Evolutionary conservation across 1,140 invertebrate genomes (phyloP), one percentile per base, ranked within the genome.

Genomic region (Paraescarpia echinospica): DNA sequence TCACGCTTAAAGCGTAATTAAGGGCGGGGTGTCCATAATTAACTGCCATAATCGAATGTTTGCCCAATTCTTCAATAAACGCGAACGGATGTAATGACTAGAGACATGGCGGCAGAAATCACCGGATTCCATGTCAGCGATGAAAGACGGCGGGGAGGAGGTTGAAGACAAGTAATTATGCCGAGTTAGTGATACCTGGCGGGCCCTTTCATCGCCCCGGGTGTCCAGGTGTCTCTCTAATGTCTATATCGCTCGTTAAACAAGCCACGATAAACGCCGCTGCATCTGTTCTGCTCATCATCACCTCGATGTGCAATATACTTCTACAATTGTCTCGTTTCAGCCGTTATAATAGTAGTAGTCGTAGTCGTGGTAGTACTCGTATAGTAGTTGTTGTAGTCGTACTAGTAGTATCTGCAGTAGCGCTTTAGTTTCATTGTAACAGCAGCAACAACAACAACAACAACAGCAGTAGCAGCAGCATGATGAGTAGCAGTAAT

Each of bases 21-120:
- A 77, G 59, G 59, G 59, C 59, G 59, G 0, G 59, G 4, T 77
- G 12, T 77, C 59, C 59, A 18, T 77, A 77, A 77, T 77, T 77
- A 77, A 77, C 59, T 77, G 59, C 59, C 59, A 77, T 77, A 77
- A 77, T 77, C 59, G 59, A 77, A 77, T 77, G 59, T 77, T 77
- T 77, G 59, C 59, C 59, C 59, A 77, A 77, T 77, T 77, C 59
- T 18, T 77, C 59, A 77, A 77, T 77, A 31, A 77, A 77, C 18
- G 59, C 59, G 22, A 77, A 77, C 59, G 59, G 59, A 77, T 2
- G 59, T 31, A 18, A 77, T 77, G 59, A 77, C 59, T 22, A 31
- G 59, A 2, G 59, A 77, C 59, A 18, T 77, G 59, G 59, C 59
- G 59, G 59, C 59, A 77, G 59, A 77, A 77, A 77, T 77, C 59